These are phyloP conservation scores for Teleogryllus occipitalis DNA, from an alignment of 1,140 invertebrate genomes.

Conservation along the genomic window DNA sequence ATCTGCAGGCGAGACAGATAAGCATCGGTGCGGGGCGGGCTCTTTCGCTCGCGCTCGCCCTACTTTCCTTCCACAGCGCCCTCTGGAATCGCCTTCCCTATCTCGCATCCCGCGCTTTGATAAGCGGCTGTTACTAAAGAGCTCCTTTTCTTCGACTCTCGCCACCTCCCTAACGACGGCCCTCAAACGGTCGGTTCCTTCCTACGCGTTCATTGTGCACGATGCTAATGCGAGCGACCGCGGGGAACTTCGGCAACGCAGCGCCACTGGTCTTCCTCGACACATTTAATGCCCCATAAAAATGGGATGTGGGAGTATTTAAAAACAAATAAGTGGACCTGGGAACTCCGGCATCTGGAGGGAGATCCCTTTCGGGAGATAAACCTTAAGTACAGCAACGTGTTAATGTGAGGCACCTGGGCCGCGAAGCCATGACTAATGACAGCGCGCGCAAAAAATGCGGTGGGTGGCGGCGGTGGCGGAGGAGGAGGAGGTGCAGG, in stretches of 20 bases:
- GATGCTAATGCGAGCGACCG: background rate
- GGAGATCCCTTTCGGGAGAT: background rate
- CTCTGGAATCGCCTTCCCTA: too few relatives aligned
- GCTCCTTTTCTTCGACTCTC: background rate
- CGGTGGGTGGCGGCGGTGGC: too few relatives aligned
- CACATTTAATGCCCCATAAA: background rate
- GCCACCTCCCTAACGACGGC: background rate
- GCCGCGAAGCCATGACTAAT: background rate
- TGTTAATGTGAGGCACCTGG: background rate
- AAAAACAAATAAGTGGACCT: slow-evolving; percentile 1
- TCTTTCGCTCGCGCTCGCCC: too few relatives aligned
- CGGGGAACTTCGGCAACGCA: background rate
- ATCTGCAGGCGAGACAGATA: too few relatives aligned
- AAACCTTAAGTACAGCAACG: background rate
- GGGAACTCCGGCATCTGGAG: background rate
- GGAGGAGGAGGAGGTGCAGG: too few relatives aligned
- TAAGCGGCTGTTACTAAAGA: background rate
- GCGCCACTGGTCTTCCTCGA: background rate
- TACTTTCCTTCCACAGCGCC: too few relatives aligned
- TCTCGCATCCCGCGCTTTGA: background rate
- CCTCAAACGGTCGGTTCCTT: too few relatives aligned
- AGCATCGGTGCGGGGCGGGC: too few relatives aligned
- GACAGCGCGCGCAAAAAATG: background rate
- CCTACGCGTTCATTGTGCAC: background rate
- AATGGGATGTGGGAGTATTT: slow-evolving; percentile 1